A percentile compares a stretch with the other conserved stretches of the same genome.
phyloP scores from a whole-genome alignment of 2,797 vertebrate genomes.

The Crax fasciolata region DNA sequence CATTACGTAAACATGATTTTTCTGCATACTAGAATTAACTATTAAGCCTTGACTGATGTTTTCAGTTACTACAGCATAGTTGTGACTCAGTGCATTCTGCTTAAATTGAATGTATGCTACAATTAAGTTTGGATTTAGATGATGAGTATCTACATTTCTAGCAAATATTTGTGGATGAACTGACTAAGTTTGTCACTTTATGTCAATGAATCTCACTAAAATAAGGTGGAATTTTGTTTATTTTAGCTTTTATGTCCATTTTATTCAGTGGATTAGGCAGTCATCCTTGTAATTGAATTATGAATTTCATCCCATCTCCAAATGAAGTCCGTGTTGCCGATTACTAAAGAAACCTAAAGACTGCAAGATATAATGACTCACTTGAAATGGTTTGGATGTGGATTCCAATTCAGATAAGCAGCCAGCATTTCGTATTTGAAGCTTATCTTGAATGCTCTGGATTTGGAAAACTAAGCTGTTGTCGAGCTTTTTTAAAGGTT shows the following conservation, averaged over 20 bases:
- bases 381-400: slow-evolving; percentile 21
- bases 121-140: not conserved
- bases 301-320: not conserved
- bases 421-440: slow-evolving; percentile 21
- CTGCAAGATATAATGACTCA: not conserved
- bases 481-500: slow-evolving; percentile 14
- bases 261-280: slow-evolving; percentile 26
- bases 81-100: not conserved
- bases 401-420: slow-evolving; percentile 65
- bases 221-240: not conserved
- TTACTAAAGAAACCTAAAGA: not conserved
- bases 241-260: slow-evolving; percentile 32
- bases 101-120: slow-evolving; percentile 36
- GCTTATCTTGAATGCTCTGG: slow-evolving; percentile 5
- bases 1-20: not conserved
- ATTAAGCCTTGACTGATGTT: not conserved
- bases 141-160: slow-evolving; percentile 21
- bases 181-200: not conserved
- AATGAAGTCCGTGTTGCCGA: not conserved
- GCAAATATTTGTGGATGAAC: not conserved
- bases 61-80: not conserved
- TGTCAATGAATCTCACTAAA: slow-evolving; percentile 23
- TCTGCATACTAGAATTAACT: not conserved
- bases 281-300: slow-evolving; percentile 61
- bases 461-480: slow-evolving; percentile 12